Evolutionary conservation across 1,140 invertebrate genomes (phyloP), one percentile per base, ranked within the genome.

Genomic region (Leptinotarsa lineolata): DNA sequence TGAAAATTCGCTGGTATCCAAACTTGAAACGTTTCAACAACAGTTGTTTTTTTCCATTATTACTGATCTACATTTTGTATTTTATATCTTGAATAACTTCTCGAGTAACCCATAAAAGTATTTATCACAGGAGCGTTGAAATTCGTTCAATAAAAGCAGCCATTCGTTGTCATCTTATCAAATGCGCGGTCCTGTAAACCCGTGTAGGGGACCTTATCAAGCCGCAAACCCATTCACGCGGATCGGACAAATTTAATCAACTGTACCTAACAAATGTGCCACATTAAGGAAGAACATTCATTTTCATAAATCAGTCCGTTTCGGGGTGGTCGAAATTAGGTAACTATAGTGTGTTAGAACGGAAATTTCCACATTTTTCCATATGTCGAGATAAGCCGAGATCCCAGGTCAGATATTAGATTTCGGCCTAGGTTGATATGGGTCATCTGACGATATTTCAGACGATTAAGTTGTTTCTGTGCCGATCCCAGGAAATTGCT

Each of bases 161-260:
- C 67, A 68, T 68, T 58, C 67, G 46, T 68, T 68, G 67, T 68
- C 67, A 58, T 54, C 67, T 68, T 68, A 68, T 68, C 67, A 58
- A 39, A 18, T 18, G 44, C 44, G 48, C 67, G 39, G 67, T 68
- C 67, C n/a, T 66, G 64, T 66, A 66, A 66, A 66, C 64, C 39
- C 39, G 64, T 44, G 64, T 39, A 58, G 45, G 67, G 67, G 48
- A 44, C 67, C 67, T 68, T 68, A 68, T 68, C 67, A 45, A 46
- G 44, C 22, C 67, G 18, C 67, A 44, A 45, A 21, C 20, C 67
- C 67, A 68, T 68, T 68, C 67, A 54, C 67, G 48, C 67, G 46
- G 46, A 68, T 68, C 67, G 67, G 67, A 68, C 67, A 58, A 68
- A 68, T 58, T 48, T 68, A 68, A 68, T 68, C 67, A 68, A 68